Base-by-base conservation (phyloP, 2,888 invertebrate genomes). In the Apodemia arnacis region DNA sequence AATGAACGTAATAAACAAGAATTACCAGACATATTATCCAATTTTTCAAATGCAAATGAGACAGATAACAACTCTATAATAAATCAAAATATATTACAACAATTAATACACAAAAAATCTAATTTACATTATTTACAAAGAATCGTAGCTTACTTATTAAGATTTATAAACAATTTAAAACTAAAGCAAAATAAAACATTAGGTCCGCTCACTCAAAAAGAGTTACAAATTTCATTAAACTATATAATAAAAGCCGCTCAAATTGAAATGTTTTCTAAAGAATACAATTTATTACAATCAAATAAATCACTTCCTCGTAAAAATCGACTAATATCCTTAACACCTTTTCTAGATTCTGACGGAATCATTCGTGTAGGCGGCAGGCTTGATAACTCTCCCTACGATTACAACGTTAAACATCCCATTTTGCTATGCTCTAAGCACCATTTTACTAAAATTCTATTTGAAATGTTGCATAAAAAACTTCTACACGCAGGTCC, bases 81-180 rank as follows among this genome's bases (percentile, higher is more conserved):
- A 38, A 38, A 38, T 38, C 38, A 38, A 38, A 38, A 38, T 38
- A 38, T 38, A 38, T 38, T 38, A 38, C 7, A 7, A 38, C 38
- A 38, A 38, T 10, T 38, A 38, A 75, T 85, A 59, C 66, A 69
- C 24, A 82, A 79, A 38, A 24, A 80, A 7, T 80, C 74, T 69
- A 80, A 80, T 11, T 54, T 27, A 41, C 70, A 54, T 18, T 18
- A 78, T 44, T 82, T 86, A 83, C 21, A 70, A 31, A 72, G 77
- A 59, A 82, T 80, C 24, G 34, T 75, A 18, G 79, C 80, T 21
- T 85, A 83, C 27, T 44, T 82, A 66, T 15, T 70, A 27, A 80
- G 86, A 79, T 86, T 86, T 72, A 75, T 87, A 24, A 41, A 80
- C 24, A 80, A 82, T 63, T 83, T 49, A 27, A 83, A 82, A 81